Conservation (phyloP, 2,797 vertebrate species). For the Zenarchopterus dispar region DNA sequence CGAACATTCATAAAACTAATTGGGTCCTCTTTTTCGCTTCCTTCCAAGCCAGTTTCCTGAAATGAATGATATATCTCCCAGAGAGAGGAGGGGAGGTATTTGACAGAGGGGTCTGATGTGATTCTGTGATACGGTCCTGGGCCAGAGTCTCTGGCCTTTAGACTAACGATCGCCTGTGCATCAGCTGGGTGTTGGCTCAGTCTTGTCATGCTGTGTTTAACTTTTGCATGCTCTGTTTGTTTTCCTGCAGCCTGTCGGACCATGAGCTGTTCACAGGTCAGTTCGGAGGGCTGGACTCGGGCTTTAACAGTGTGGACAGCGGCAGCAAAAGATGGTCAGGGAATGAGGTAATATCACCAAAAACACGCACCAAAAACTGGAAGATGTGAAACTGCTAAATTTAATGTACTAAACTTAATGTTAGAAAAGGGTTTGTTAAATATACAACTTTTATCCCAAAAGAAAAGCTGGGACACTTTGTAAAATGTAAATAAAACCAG, state of each 20-base stretch:
- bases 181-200: background rate
- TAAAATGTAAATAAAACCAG: too few species aligned
- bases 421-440: too few species aligned
- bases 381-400: background rate
- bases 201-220: slow-evolving; percentile 6
- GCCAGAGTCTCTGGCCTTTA: slow-evolving; percentile 3
- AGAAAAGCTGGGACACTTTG: too few species aligned
- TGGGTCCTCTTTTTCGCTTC: slow-evolving; percentile 7
- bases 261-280: slow-evolving; percentile 85
- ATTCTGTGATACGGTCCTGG: background rate
- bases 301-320: slow-evolving; percentile 93
- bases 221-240: background rate
- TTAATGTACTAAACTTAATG: background rate
- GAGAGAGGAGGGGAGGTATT: slow-evolving; percentile 4
- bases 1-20: slow-evolving; percentile 21
- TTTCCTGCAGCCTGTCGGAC: slow-evolving; percentile 82
- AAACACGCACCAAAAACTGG: background rate
- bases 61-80: slow-evolving; percentile 1
- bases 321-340: slow-evolving; percentile 93
- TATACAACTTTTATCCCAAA: too few species aligned
- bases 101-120: slow-evolving; percentile 4
- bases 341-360: slow-evolving; percentile 84
- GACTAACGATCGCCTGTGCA: background rate
- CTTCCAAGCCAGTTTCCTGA: slow-evolving; percentile 17
- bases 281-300: slow-evolving; percentile 88